Evolutionary conservation across 2,113 vertebrate genomes (phyloP), one percentile per base, ranked within the genome.

Genomic region (Microtus ochrogaster): DNA sequence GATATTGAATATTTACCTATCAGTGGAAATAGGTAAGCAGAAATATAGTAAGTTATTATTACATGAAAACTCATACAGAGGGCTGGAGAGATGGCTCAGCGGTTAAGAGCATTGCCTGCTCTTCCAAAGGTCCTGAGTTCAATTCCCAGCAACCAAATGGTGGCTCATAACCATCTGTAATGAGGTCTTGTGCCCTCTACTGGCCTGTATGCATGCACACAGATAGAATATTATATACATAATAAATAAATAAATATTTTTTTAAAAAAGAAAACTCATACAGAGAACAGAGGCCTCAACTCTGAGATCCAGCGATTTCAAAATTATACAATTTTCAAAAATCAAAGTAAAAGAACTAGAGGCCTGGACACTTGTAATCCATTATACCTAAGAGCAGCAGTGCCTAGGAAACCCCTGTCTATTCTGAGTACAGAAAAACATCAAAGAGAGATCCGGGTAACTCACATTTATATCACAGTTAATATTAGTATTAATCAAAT

Each of bases 291-390:
- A 74, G 7, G 66, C 14, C 39, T 58, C 47, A 63, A 72, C 9
- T 47, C 39, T 85, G 79, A 70, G 65, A 66, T 81, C 12, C 14
- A 39, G 89, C 44, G 66, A 73, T 93, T 86, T 86, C 39, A 74
- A 77, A 66, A 87, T 83, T 93, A 88, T 90, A n/a, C 26, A 70
- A 36, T 86, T 82, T 96, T 91, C 66, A 49, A 33, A 95, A 96
- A 94, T 58, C 90, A 95, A 95, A 96, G 19, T 30, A 84, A 79
- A 94, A 72, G n/a, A 87, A 26, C 89, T 55, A 14, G n/a, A 90
- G 19, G 36, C 30, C 63, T 41, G 17, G 77, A 72, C 33, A 47
- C 47, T 73, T 83, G 39, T 33, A 89, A 73, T 44, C 8, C 52
- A 81, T 16, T 58, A 66, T 41, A 5, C 21, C 44, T 10, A 8